These are phyloP conservation scores for Entomobrya proxima DNA, from an alignment of 2,888 invertebrate species.

Conservation along the genomic window DNA sequence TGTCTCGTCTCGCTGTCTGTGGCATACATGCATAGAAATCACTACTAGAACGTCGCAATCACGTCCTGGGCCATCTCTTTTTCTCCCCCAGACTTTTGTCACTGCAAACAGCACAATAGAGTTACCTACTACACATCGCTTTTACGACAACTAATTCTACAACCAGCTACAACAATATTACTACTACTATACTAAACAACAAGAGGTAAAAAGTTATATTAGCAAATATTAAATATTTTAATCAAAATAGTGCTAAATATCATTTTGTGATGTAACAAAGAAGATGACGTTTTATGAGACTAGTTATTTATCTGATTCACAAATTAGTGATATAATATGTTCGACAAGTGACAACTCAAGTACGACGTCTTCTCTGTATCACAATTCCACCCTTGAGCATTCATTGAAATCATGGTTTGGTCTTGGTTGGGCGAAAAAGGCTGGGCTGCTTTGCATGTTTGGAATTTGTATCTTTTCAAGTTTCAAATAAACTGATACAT, in stretches of 20 bases:
- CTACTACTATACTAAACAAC: background rate
- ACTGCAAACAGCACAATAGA: background rate
- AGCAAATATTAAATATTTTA: constrained; percentile 28
- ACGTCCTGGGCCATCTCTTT: constrained; percentile 3
- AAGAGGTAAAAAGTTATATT: constrained; percentile 24
- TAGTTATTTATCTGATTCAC: constrained; percentile 35
- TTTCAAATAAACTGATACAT: no score
- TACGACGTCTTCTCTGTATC: background rate
- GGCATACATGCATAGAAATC: constrained; percentile 9
- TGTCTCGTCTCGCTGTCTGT: constrained; percentile 38
- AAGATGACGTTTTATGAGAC: constrained; percentile 11
- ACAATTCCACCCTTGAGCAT: background rate
- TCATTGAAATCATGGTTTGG: background rate
- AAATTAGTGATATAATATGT: constrained; percentile 32
- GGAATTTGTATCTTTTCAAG: background rate
- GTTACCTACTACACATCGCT: no score
- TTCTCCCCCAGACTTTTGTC: background rate
- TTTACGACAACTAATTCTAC: background rate
- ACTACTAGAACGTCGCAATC: background rate
- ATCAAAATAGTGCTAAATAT: constrained; percentile 14
- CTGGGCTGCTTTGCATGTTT: background rate
- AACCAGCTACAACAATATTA: background rate
- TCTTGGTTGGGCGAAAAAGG: background rate
- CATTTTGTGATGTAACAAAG: constrained; percentile 17
- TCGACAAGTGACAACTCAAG: constrained; percentile 34